These are phyloP conservation scores for Neolamprologus falcicula DNA, from an alignment of 2,113 vertebrate genomes.

Conservation along the genomic window DNA sequence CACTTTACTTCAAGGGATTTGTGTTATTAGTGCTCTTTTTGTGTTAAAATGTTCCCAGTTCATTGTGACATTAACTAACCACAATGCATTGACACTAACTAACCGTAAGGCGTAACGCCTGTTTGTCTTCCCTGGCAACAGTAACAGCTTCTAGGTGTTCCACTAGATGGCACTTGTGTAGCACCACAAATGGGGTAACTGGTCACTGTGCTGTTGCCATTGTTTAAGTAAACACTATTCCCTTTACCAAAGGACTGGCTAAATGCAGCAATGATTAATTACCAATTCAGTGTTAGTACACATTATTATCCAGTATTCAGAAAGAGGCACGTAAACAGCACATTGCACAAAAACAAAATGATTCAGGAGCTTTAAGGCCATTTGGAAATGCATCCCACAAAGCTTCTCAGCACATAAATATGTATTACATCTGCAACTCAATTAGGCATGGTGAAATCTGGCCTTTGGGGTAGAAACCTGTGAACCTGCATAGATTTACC, in stretches of 20 bases:
- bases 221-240: conserved; percentile 15
- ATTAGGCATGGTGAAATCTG: conserved; percentile 41
- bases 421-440: conserved; percentile 57
- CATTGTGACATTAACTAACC: not conserved
- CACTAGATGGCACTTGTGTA: conserved; percentile 71
- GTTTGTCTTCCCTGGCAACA: not conserved
- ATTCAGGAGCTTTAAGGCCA: conserved; percentile 23
- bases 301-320: conserved; percentile 38
- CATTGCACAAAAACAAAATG: conserved; percentile 22
- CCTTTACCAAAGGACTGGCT: conserved; percentile 25
- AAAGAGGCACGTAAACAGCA: conserved; percentile 9
- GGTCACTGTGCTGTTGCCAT: not conserved
- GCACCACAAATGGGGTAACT: not conserved
- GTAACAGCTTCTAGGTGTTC: not conserved
- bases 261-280: conserved; percentile 53
- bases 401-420: conserved; percentile 43
- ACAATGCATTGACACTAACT: not conserved
- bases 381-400: conserved; percentile 38
- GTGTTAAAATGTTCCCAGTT: not conserved
- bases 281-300: conserved; percentile 54
- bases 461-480: conserved; percentile 41
- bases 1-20: not conserved
- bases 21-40: not conserved
- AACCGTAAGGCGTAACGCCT: not conserved
- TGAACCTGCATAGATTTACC: conserved; percentile 31